Conservation (phyloP, 1,140 invertebrate species). For the Drosophila guanche region DNA sequence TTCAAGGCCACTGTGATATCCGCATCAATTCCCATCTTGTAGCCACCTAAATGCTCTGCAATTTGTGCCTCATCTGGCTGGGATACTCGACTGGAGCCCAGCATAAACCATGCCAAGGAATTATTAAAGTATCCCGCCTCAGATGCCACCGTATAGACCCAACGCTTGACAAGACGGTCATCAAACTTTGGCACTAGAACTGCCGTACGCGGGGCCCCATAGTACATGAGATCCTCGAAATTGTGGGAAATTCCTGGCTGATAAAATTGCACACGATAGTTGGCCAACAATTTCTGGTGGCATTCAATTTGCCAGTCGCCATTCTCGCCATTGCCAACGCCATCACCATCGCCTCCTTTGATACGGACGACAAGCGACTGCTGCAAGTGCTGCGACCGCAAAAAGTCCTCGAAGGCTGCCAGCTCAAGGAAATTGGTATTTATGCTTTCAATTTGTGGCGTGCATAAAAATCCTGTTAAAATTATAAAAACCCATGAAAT, state of each 20-base stretch:
- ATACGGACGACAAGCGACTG: slow-evolving; percentile 51
- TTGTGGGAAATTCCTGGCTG: slow-evolving; percentile 25
- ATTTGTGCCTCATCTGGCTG: slow-evolving; percentile 37
- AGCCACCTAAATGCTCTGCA: slow-evolving; percentile 39
- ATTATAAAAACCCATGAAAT: slow-evolving; percentile 79
- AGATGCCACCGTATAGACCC: slow-evolving; percentile 42
- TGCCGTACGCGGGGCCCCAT: slow-evolving; percentile 57
- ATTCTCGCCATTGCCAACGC: not conserved
- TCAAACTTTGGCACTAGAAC: slow-evolving; percentile 46
- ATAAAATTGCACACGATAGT: slow-evolving; percentile 70
- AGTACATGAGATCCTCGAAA: slow-evolving; percentile 60
- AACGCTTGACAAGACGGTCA: slow-evolving; percentile 14
- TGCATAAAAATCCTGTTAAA: slow-evolving; percentile 64
- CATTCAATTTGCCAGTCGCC: slow-evolving; percentile 33
- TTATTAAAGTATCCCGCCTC: slow-evolving; percentile 59
- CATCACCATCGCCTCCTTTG: not conserved
- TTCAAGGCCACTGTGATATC: slow-evolving; percentile 64
- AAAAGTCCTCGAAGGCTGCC: slow-evolving; percentile 66
- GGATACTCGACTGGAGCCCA: slow-evolving; percentile 20
- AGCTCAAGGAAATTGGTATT: slow-evolving; percentile 76
- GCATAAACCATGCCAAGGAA: slow-evolving; percentile 64
- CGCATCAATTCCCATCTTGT: slow-evolving; percentile 64
- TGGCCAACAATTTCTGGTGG: slow-evolving; percentile 58
- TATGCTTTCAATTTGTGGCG: slow-evolving; percentile 75
- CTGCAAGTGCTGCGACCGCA: slow-evolving; percentile 54